Evolutionary conservation across 2,113 vertebrate species (phyloP), one percentile per base, ranked within the genome.

Genomic region (Cisticola juncidis): DNA sequence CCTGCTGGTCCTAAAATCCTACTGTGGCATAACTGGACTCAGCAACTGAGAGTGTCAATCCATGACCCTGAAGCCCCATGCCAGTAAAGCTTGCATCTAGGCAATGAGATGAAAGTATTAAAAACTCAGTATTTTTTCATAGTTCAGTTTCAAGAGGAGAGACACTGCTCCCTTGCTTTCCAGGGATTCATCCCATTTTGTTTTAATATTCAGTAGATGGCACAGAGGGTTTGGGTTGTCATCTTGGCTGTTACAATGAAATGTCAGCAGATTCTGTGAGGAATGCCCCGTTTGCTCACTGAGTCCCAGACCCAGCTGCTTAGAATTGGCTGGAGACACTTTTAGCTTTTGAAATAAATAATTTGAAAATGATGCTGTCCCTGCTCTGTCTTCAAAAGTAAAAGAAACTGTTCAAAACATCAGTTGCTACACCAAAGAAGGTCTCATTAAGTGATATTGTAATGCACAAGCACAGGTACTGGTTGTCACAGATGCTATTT

Each of bases 401-500:
- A 90, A 90, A 92, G 74, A 92, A 96, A 88, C 89, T 80, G 92
- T 84, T 97, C 84, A 88, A 92, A 97, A 88, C 85, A 96, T 95
- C 97, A 91, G 95, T 97, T 96, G 94, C 54, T 94, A 47, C 51
- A 88, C 87, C 81, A 77, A 84, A 90, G 86, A 84, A 73, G 44
- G 84, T 80, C 95, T 98, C 96, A 96, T 97, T 97, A 98, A 97
- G 83, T 68, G 92, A 82, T 85, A 95, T 95, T 96, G 70, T 84
- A 90, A 97, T 98, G 95, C 97, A 93, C 42, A 85, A 94, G 95
- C 96, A 95, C 92, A 97, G 94, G 95, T 97, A 94, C 53, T 56
- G 14, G 86, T 93, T 93, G 97, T 95, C 84, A 92, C 3, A 20
- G 70, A 95, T 92, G 94, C 73, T 93, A 74, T 91, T 96, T 96